Evolutionary conservation across 2,797 vertebrate species (phyloP), one percentile per base, ranked within the genome.

Genomic region (Pseudocheirus occidentalis): DNA sequence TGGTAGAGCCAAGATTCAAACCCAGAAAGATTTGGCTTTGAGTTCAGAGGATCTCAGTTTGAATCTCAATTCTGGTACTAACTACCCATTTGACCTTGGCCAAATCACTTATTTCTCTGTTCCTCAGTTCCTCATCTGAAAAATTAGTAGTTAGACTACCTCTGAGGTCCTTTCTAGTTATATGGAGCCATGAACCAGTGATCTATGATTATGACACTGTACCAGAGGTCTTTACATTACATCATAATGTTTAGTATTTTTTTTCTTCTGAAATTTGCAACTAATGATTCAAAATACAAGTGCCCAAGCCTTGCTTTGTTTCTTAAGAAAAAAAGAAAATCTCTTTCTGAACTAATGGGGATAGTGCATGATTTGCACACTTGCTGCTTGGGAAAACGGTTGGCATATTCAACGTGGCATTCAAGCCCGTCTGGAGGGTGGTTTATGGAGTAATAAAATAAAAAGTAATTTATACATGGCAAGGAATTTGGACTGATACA

Each of bases 361-460:
- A 92, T 40, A 95, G 92, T 93, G 94, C n/a, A 66, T 96, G 95
- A 93, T 96, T 94, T 93, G 90, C 11, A 58, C 0, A 93, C 97
- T 98, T 96, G 81, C 94, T 92, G 95, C 94, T 97, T 97, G 97
- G 96, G 94, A 73, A 96, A 97, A 95, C 89, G 54, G 56, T n/a
- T 95, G 91, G 58, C 14, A n/a, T 95, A 66, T 90, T 89, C 96
- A 93, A 96, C 27, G 50, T 92, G 97, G 95, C 95, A 87, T 95
- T 96, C 94, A 93, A 93, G 95, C 28, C 90, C 93, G 90, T 55
- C 95, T 97, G 95, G 96, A 94, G 1, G 40, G 93, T 34, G 1
- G 96, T 96, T 95, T 97, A 91, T 91, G 96, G 96, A 93, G 94
- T 95, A 98, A 96, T 93, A 97, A 97, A 97, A 92, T 94, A 14